Base-by-base conservation (phyloP, 2,888 invertebrate genomes). In the Calameuta pallipes region DNA sequence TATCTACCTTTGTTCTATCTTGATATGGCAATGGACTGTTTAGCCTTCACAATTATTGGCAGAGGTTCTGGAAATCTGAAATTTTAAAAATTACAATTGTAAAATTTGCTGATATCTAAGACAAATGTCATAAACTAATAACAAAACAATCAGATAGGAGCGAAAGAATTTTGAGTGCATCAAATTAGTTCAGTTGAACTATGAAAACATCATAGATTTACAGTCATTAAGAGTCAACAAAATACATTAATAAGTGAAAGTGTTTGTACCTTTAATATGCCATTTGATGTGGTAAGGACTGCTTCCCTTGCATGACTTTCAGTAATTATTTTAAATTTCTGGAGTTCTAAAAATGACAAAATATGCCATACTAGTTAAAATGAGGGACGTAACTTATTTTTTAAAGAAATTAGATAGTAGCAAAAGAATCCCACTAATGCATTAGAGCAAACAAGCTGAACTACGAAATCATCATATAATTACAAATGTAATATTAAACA, bases 71-170 rank as follows among this genome's bases (percentile, higher is more conserved):
- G 23, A 23, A 56, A 23, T 23, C 41, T 56, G 41, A 56, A 56
- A 56, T 23, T 56, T 56, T 6, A 0, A 23, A 56, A 56, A 56
- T 6, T 23, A 56, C 9, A 56, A 9, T 56, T 23, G 23, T 56
- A 56, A 56, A 56, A 56, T 56, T 23, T 56, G 9, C 6, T 41
- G 4, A 15, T 9, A 56, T 56, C 6, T 56, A 56, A 56, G 15
- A 41, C 15, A 15, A 15, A 23, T 23, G 0, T 1, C 41, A 56
- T 56, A 23, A 56, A 56, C 41, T 23, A 56, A 56, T 2, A 23
- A 56, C 23, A 15, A 56, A 6, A 23, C 15, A 31, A 82, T 93
- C 93, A 93, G 93, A 92, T 93, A 93, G 93, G 93, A 93, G 90
- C 90, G 89, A 91, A 92, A 92, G 89, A 89, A 87, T 86, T 87